Conservation (phyloP, 1,140 invertebrate species). For the Dolichoris vasculosae region DNA sequence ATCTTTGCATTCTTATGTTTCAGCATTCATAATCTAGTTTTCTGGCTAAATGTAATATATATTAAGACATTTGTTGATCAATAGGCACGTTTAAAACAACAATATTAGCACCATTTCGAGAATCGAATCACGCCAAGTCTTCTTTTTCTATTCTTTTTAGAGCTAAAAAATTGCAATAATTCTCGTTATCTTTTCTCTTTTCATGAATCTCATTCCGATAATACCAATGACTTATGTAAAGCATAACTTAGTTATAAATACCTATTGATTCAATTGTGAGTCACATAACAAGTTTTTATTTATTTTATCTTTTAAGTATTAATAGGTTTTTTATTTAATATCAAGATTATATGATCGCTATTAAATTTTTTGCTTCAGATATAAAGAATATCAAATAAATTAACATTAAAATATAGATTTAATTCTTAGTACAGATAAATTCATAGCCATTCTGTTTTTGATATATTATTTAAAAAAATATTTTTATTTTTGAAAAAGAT, state of each 20-base stretch:
- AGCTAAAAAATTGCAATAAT: conserved; percentile 75
- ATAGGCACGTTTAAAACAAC: conserved; percentile 59
- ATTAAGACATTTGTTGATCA: conserved; percentile 77
- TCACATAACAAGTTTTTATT: conserved; percentile 36
- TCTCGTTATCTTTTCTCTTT: conserved; percentile 71
- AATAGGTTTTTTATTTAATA: too few relatives aligned
- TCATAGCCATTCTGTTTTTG: too few relatives aligned
- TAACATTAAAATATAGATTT: too few relatives aligned
- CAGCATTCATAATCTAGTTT: conserved; percentile 81
- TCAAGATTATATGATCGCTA: too few relatives aligned
- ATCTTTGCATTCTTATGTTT: conserved; percentile 37
- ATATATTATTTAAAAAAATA: too few relatives aligned
- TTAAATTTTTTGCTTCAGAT: too few relatives aligned
- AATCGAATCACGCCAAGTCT: conserved; percentile 68
- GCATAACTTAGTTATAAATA: conserved; percentile 70
- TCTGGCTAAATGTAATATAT: conserved; percentile 87
- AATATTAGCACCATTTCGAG: conserved; percentile 50
- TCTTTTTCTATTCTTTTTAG: conserved; percentile 78
- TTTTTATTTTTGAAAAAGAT: too few relatives aligned
- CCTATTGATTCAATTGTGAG: conserved; percentile 76
- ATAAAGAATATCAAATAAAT: too few relatives aligned
- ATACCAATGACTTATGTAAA: conserved; percentile 73
- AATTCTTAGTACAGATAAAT: too few relatives aligned
- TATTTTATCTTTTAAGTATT: too few relatives aligned
- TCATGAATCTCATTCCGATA: conserved; percentile 71